Base-by-base conservation (phyloP, 2,888 invertebrate species). In the Drosophila meridiana region DNA sequence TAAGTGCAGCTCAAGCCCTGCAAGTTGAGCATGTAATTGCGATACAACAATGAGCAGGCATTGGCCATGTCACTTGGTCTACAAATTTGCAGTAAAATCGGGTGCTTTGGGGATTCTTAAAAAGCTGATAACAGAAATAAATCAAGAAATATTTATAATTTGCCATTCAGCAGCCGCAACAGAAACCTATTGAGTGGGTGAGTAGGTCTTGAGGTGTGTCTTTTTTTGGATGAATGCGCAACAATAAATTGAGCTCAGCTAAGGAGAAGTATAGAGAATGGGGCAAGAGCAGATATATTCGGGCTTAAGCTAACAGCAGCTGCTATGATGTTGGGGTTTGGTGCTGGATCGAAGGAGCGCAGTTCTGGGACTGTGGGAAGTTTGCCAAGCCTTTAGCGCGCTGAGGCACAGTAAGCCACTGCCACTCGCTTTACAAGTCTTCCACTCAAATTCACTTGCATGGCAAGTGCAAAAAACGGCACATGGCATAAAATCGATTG, bases 401-500 rank as follows among this genome's bases (percentile, higher is more conserved):
- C 40, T 34, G 38, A 38, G 43, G 59, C 69, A 50, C 47, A 34
- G 53, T 48, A 57, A 72, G 20, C 59, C 55, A 68, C 66, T 72
- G 68, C 26, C 68, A 63, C 52, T 71, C 84, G 60, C 59, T 65
- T 77, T 66, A 47, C 75, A 68, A 69, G 87, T 62, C 82, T 83
- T 78, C 57, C 78, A 59, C 69, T 74, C 66, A 61, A 73, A 63
- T 66, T 67, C 58, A 43, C 71, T 73, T 68, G 71, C 82, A 65
- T 72, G 59, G 58, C 56, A 66, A 80, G 67, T 42, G 59, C 30
- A 65, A 69, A 60, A 59, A 58, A 45, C 60, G 32, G 53, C 45
- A 68, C 42, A 52, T 55, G 68, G 45, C 72, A 85, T 56, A 87
- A 79, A 90, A 84, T 84, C 90, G 80, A 88, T 90, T 68, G 52